A percentile compares a stretch with the other conserved stretches of the same genome.
Conservation (phyloP, 1,140 invertebrate species). For the Trachymyrmex cornetzi region DNA sequence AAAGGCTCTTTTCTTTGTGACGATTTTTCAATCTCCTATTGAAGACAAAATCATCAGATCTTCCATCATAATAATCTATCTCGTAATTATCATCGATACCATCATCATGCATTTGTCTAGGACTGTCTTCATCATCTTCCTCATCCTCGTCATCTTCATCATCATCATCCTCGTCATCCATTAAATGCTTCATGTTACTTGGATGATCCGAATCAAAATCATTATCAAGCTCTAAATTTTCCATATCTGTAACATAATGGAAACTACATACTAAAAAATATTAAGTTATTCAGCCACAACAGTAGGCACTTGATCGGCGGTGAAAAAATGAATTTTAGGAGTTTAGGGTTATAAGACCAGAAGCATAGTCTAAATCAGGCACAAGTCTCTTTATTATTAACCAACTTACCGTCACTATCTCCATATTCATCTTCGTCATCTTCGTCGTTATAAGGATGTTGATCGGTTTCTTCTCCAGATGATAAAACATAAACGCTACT, state of each 20-base stretch:
- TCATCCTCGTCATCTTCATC: constrained; percentile 76
- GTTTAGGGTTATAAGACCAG: too few relatives aligned
- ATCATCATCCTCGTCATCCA: constrained; percentile 64
- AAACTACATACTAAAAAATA: background rate
- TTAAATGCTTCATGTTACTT: constrained; percentile 43
- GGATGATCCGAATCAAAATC: constrained; percentile 32
- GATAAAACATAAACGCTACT: constrained; percentile 80
- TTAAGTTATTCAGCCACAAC: too few relatives aligned
- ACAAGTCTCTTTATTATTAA: background rate
- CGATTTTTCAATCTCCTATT: constrained; percentile 76
- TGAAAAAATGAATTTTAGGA: too few relatives aligned
- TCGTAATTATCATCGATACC: constrained; percentile 73
- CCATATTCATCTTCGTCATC: constrained; percentile 73
- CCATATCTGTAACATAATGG: constrained; percentile 63
- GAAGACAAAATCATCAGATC: constrained; percentile 81
- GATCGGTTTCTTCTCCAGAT: constrained; percentile 71
- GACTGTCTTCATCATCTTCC: constrained; percentile 67
- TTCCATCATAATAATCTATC: constrained; percentile 75
- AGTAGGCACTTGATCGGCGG: too few relatives aligned
- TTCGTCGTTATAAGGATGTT: constrained; percentile 73
- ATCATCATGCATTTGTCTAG: constrained; percentile 48
- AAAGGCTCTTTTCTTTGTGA: constrained; percentile 81
- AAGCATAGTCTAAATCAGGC: too few relatives aligned
- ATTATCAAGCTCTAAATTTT: constrained; percentile 71
- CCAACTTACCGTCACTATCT: constrained; percentile 74